Base-by-base conservation (phyloP, 2,888 invertebrate genomes). In the Theretra japonica region DNA sequence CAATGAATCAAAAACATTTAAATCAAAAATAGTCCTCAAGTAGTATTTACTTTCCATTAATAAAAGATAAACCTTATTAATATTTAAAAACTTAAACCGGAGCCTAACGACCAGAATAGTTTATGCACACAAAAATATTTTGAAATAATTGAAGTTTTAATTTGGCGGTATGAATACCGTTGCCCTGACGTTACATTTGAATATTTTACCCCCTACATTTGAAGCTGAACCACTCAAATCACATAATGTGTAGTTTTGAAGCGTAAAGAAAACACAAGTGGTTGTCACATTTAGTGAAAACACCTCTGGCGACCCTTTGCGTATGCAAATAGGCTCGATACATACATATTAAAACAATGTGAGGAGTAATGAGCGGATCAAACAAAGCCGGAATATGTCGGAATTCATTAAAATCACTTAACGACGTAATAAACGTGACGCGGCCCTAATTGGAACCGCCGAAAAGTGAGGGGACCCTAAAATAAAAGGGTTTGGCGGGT, bases 401-500 rank as follows among this genome's bases (percentile, higher is more conserved):
- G 83, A 82, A 85, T 86, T 88, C 82, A 86, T 89, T 89, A 88
- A 84, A 78, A 82, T 77, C 70, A 75, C 74, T 76, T 78, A 76
- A 78, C 79, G 80, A 81, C 73, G 81, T 81, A 82, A 79, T 80
- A 77, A 82, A 75, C 79, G 79, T 73, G 75, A 65, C 72, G 69
- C 74, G 73, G 71, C 72, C 74, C 82, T 89, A 89, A 89, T 89
- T 89, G 89, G 86, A 86, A 79, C 84, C 84, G 79, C 84, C 83
- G 74, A 82, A 83, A 83, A 82, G 77, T 74, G 73, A 65, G 74
- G 80, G 80, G 82, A 75, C 70, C 76, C 81, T 80, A 73, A 85
- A 85, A 79, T 78, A 76, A 80, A 81, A 84, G 83, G 79, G 70
- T 76, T 69, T 71, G 30, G 70, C 77, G 76, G 60, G 79, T 76